Base-by-base conservation (phyloP, 2,113 vertebrate genomes). In the Eleginops maclovinus region DNA sequence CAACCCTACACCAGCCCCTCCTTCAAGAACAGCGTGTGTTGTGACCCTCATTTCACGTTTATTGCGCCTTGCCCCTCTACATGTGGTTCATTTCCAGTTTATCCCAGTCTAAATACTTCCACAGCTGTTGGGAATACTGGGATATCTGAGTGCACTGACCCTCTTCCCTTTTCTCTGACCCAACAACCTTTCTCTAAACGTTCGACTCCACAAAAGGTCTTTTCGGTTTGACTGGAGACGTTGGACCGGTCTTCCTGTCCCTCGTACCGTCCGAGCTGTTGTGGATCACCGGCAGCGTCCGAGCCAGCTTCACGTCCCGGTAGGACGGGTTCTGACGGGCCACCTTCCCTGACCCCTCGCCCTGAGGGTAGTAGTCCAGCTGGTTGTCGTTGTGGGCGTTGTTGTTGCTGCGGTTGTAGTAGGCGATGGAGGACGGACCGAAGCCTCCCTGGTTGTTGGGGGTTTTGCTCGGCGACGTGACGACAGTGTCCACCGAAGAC, bases 401-500 rank as follows among this genome's bases (percentile, higher is more conserved):
- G 96, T 99, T 99, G 96, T 99, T 99, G 94, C 97, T 99, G 93
- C 97, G 97, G 94, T 99, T 99, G 95, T 98, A 97, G 95, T 97
- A 98, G 90, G 97, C 97, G 74, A 99, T 97, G 94, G 88, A 97
- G 94, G 89, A 97, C 90, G 66, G 97, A 70, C 95, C 88, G 9
- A 87, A 87, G 51, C 81, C 83, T 21, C 66, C 77, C 11, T 83
- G 83, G 3, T 9, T 70, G 59, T 63, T 0, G 1, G 73, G 81
- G 77, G 93, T 93, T 70, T 95, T 96, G 81, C 95, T 95, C 2
- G 97, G 96, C 56, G 97, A 97, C 55, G 90, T 93, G 36, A 99
- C 94, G 40, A 99, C 95, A 0, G 96, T 97, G 91, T 99, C 98
- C 91, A 99, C 96, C 0, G 97, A 99, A 0, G 98, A 99, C 91